These are phyloP conservation scores for Cynoglossus semilaevis DNA, from an alignment of 2,113 vertebrate genomes.

Conservation along the genomic window DNA sequence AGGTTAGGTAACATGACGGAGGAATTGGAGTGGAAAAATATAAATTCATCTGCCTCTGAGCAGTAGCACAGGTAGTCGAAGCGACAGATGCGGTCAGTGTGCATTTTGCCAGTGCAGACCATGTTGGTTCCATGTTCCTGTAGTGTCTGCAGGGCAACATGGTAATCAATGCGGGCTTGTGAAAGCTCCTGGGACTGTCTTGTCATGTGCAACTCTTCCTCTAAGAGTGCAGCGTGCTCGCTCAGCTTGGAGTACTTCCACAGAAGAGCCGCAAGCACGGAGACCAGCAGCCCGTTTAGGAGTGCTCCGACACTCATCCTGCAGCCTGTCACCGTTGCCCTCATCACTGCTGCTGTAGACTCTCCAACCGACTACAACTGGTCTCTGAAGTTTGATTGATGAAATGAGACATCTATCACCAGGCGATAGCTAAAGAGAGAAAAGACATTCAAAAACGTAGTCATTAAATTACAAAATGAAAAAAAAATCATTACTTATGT, in stretches of 20 bases:
- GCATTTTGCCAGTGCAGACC: conserved; percentile 95
- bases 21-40: conserved; percentile 93
- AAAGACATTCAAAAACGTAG: not conserved
- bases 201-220: conserved; percentile 85
- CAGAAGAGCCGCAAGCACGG: conserved; percentile 87
- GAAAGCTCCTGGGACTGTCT: conserved; percentile 81
- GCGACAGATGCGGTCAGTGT: conserved; percentile 95
- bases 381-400: conserved; percentile 47
- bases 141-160: conserved; percentile 85
- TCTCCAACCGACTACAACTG: conserved; percentile 47
- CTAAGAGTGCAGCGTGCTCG: conserved; percentile 84
- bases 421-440: conserved; percentile 5
- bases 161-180: conserved; percentile 84
- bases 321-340: conserved; percentile 68
- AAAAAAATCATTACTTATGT: too few relatives aligned
- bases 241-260: conserved; percentile 90
- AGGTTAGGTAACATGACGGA: conserved; percentile 94
- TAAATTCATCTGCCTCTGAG: conserved; percentile 90
- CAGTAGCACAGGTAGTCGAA: conserved; percentile 96
- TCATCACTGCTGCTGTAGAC: conserved; percentile 57
- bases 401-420: conserved; percentile 41
- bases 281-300: conserved; percentile 91
- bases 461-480: too few relatives aligned
- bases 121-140: conserved; percentile 90
- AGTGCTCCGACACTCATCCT: conserved; percentile 92